phyloP scores from a whole-genome alignment of 1,140 invertebrate species.

The Drosophila prosaltans region DNA sequence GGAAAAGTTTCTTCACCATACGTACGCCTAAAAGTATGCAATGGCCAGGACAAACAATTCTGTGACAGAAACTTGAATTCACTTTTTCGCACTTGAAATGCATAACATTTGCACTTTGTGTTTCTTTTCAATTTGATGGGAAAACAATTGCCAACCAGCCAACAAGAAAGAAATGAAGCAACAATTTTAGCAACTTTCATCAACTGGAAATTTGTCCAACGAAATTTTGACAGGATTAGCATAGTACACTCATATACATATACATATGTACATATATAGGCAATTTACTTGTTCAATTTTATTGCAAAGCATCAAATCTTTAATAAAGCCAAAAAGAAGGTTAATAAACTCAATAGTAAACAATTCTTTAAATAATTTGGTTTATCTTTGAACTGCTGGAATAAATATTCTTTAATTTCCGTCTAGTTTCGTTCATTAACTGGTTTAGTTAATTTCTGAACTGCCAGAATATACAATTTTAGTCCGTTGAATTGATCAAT shows the following conservation, averaged over 20 bases:
- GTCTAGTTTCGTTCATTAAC: no score
- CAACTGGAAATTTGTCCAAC: background rate
- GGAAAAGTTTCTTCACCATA: constrained; percentile 27
- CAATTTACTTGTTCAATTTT: no score
- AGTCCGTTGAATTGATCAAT: no score
- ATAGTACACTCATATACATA: background rate
- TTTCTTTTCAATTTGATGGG: constrained; percentile 6
- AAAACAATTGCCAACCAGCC: background rate
- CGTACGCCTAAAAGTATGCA: constrained; percentile 40
- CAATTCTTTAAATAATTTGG: no score
- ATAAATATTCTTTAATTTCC: no score
- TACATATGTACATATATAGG: background rate
- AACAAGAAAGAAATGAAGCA: background rate
- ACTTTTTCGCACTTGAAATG: constrained; percentile 37
- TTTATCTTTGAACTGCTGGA: no score
- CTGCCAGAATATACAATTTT: no score
- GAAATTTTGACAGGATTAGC: background rate
- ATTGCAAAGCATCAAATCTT: no score
- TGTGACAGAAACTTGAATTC: constrained; percentile 9
- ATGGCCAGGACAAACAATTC: constrained; percentile 51
- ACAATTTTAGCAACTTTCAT: constrained; percentile 1
- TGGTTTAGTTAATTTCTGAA: no score
- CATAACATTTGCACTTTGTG: constrained; percentile 29
- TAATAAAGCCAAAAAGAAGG: no score
- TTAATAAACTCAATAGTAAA: no score